Evolutionary conservation across 2,113 vertebrate genomes (phyloP), one percentile per base, ranked within the genome.

Genomic region (Ageneiosus marmoratus): DNA sequence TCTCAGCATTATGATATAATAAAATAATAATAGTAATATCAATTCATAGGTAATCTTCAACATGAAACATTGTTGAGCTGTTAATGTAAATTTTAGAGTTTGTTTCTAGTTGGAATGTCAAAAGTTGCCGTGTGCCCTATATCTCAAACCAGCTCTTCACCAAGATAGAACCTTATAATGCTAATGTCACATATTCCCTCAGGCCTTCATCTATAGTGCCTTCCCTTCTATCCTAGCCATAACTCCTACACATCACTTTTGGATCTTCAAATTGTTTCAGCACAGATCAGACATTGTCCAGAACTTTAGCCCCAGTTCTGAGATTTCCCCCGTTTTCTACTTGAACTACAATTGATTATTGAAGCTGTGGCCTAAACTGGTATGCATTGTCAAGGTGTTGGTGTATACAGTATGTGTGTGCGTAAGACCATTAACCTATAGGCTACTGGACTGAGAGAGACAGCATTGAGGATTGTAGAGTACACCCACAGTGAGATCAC

Each of bases 381-480:
- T 74, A 22, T 65, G 41, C 20, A n/a, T 74, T 27, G 44, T 44
- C 77, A 70, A 13, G 65, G 73, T 81, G 48, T 56, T 18, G 37
- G 70, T 75, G 53, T 29, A 22, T 75, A 24, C 46, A 24, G 16
- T 58, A 67, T 67, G 50, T 29, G 56, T 83, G 34, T 29, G 8
- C 79, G 63, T 44, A 51, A 77, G 72, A 86, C 81, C 65, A 44
- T 86, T 89, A 84, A 82, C 74, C 82, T 76, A 53, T 72, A 79
- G 83, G 55, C 79, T 69, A 24, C 34, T 56, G 73, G 70, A 79
- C 73, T 51, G 60, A 79, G 75, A 81, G 48, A 27, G 74, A 79
- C 72, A 75, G 41, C 67, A 73, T 32, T 12, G 51, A 63, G 58
- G 70, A 58, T 24, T 69, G 51, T 73, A 72, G 69, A 62, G 65